Evolutionary conservation across 2,888 invertebrate species (phyloP), one percentile per base, ranked within the genome.

Genomic region (Troides helena): DNA sequence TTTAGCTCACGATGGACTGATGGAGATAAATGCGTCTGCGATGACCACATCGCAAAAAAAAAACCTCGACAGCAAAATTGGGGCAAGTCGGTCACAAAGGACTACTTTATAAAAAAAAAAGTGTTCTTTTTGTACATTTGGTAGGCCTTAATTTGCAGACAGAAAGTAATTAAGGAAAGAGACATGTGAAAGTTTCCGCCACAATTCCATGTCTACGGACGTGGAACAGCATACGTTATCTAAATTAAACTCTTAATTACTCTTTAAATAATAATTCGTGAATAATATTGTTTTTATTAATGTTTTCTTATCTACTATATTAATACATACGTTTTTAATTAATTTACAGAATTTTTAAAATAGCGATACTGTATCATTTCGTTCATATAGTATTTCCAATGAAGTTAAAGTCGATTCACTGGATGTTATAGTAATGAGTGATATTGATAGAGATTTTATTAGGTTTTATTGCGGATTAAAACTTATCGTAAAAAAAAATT

Each of bases 11-110:
- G 74, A 74, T 74, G 69, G 73, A 75, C 77, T 86, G 87, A 88
- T 86, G 87, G 82, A 85, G 86, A 89, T 88, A 88, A 90, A 90
- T 88, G 84, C 76, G 78, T 76, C 73, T 74, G 74, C 76, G 79
- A 80, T 82, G 85, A 83, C 82, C 82, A 75, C 77, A 75, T 74
- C 76, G 73, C 72, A 79, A 80, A 82, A 69, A 78, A 85, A 82
- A 30, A 30, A 30, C 30, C 74, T 77, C 74, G 81, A 83, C 80
- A 74, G 76, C 74, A 80, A 85, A 89, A 87, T 88, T 86, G 80
- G 87, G 87, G 72, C 86, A 85, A 80, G 83, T 80, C 81, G 81
- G 80, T 83, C 82, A 85, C 80, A 78, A 77, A 77, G 78, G 77
- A 77, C 76, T 74, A 77, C 77, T 75, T 82, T 77, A 74, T 80